phyloP scores from a whole-genome alignment of 2,888 invertebrate species.

The Invenusta paracnida region DNA sequence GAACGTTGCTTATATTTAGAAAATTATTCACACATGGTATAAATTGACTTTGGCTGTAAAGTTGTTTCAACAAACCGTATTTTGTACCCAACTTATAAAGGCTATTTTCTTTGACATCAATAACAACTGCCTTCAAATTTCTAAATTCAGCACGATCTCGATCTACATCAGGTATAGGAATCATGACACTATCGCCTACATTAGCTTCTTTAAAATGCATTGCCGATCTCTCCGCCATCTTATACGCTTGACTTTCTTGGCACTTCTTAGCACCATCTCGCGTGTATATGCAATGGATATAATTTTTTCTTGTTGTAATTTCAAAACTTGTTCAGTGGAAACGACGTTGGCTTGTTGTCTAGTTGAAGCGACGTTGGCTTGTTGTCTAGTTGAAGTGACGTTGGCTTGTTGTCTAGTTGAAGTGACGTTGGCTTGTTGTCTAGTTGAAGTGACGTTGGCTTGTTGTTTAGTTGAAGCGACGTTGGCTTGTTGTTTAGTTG shows the following conservation, averaged over 20 bases:
- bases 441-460: too few relatives aligned
- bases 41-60: not conserved
- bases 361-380: too few relatives aligned
- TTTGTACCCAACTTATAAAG: too few relatives aligned
- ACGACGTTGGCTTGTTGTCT: too few relatives aligned
- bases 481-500: too few relatives aligned
- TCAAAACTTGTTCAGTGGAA: too few relatives aligned
- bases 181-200: not conserved
- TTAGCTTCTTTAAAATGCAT: not conserved
- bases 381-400: too few relatives aligned
- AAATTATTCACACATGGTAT: not conserved
- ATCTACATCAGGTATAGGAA: not conserved
- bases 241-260: not conserved
- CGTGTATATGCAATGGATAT: too few relatives aligned
- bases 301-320: too few relatives aligned
- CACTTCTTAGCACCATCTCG: not conserved
- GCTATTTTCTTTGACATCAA: not conserved
- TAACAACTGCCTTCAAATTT: not conserved
- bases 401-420: too few relatives aligned
- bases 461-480: too few relatives aligned
- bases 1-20: not conserved
- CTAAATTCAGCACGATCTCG: not conserved
- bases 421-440: too few relatives aligned
- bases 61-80: not conserved
- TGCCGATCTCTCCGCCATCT: not conserved